These are phyloP conservation scores for Agrypnus murinus DNA, from an alignment of 2,888 invertebrate genomes.

Conservation along the genomic window DNA sequence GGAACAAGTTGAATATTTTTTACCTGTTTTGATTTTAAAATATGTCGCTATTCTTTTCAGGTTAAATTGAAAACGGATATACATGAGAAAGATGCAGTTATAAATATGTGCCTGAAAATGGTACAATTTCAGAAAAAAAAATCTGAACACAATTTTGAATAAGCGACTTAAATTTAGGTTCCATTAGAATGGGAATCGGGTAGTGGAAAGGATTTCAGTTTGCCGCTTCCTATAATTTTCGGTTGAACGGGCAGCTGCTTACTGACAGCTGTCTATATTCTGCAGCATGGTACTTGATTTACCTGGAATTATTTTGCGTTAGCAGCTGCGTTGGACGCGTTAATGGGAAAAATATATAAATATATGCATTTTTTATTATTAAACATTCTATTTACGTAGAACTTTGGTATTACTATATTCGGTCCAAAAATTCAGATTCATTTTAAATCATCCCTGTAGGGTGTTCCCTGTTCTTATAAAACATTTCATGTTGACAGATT, in stretches of 20 bases:
- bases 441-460: no score
- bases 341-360: not conserved
- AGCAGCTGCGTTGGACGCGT: conserved; percentile 6
- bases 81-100: conserved; percentile 9
- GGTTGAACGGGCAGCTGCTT: conserved; percentile 44
- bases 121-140: conserved; percentile 25
- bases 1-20: not conserved
- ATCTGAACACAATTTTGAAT: not conserved
- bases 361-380: no score
- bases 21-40: not conserved
- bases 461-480: no score
- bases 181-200: not conserved
- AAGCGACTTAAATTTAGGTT: not conserved
- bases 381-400: no score
- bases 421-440: no score
- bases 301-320: conserved; percentile 28
- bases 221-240: conserved; percentile 32
- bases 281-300: conserved; percentile 43
- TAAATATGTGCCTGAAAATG: conserved; percentile 14
- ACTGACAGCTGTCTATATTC: conserved; percentile 46
- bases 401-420: no score
- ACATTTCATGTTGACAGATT: no score
- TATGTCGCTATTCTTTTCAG: no score
- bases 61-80: not conserved
- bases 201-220: not conserved